phyloP scores from a whole-genome alignment of 2,113 vertebrate species.

The Oreochromis tanganicae region DNA sequence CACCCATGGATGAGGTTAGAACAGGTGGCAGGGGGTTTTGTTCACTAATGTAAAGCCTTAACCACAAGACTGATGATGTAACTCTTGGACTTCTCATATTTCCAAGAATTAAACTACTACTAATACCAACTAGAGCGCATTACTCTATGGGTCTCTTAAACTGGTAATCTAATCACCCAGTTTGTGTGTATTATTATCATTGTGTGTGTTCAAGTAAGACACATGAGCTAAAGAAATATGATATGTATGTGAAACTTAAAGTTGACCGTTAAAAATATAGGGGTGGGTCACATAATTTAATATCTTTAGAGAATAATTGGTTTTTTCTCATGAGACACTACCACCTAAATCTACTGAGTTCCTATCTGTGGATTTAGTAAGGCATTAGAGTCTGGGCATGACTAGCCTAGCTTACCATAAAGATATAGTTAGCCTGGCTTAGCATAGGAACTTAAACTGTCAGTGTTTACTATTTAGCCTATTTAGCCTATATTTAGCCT shows the following conservation, averaged over 20 bases:
- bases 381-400: not conserved
- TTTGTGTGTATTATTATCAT: not conserved
- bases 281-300: not conserved
- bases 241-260: not conserved
- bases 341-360: not conserved
- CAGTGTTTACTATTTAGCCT: not conserved
- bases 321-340: not conserved
- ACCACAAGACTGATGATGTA: constrained; percentile 13
- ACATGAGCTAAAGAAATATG: not conserved
- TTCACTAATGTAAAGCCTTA: not conserved
- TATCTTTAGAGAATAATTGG: not conserved
- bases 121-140: not conserved
- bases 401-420: not conserved
- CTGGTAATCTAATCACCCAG: not conserved
- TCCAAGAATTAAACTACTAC: not conserved
- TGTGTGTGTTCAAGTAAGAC: not conserved
- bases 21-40: not conserved
- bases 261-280: not conserved
- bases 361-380: not conserved
- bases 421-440: not conserved
- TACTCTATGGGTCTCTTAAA: not conserved
- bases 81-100: not conserved
- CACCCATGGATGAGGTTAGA: not conserved
- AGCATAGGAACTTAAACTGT: not conserved
- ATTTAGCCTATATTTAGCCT: not conserved